Percentiles rank a stretch among this genome's conserved stretches.
Evolutionary conservation across 2,888 invertebrate species (phyloP).

Genomic region (Drepanosiphum platanoidis): DNA sequence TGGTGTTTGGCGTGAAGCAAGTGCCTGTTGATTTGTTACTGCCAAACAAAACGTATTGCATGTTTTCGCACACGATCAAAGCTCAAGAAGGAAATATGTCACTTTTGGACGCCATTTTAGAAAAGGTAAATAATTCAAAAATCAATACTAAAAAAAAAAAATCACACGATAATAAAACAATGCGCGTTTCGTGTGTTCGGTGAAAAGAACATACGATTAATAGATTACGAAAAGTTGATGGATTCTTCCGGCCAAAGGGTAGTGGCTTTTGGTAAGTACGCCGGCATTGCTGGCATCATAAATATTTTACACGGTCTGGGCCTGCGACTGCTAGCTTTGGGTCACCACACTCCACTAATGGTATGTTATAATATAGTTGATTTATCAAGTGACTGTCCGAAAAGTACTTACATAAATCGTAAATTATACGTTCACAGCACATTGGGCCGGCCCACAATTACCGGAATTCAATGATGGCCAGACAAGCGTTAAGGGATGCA

Average conservation of each 20-base stretch:
- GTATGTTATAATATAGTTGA: too few relatives aligned
- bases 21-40: constrained; percentile 87
- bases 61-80: constrained; percentile 99
- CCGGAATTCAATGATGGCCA: constrained; percentile 95
- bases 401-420: constrained; percentile 7
- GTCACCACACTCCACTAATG: constrained; percentile 99
- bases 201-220: constrained; percentile 87
- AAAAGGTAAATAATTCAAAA: constrained; percentile 73
- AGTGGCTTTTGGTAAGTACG: constrained; percentile 99
- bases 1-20: constrained; percentile 98
- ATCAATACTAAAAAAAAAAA: background rate
- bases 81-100: constrained; percentile 99
- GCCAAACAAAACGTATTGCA: constrained; percentile 96
- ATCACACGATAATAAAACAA: background rate
- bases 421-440: constrained; percentile 72
- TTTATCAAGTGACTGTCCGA: background rate
- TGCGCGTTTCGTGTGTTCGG: background rate
- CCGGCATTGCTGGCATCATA: constrained; percentile 97
- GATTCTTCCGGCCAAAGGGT: constrained; percentile 88
- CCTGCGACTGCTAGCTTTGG: constrained; percentile 88
- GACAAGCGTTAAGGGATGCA: constrained; percentile 97
- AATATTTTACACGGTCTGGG: constrained; percentile 98
- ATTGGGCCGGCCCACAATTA: constrained; percentile 99
- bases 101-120: constrained; percentile 91
- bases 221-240: constrained; percentile 97